A percentile compares a stretch with the other conserved stretches of the same genome.
These are phyloP conservation scores for Psilopsiagon aymara DNA, from an alignment of 2,113 vertebrate genomes.

Conservation along the genomic window DNA sequence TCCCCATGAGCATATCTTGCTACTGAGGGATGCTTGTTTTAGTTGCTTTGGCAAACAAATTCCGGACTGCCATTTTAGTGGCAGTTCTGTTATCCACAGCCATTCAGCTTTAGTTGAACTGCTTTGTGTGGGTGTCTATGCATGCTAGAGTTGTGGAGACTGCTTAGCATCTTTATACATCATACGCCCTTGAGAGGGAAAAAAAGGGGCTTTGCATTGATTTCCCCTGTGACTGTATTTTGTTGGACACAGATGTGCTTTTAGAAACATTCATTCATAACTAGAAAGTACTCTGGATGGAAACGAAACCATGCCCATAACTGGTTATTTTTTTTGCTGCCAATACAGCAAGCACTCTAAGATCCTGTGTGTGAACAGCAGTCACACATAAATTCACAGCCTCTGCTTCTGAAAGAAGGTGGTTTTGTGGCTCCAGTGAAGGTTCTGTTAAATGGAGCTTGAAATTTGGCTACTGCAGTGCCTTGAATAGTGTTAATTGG, in stretches of 20 bases:
- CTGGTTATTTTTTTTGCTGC: not conserved
- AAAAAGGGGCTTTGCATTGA: not conserved
- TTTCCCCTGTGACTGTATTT: conserved; percentile 3
- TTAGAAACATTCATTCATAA: conserved; percentile 19
- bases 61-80: not conserved
- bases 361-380: not conserved
- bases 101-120: not conserved
- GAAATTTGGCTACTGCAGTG: not conserved
- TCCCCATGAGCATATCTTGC: fast-evolving
- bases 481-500: not conserved
- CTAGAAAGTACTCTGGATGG: not conserved
- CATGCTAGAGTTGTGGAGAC: not conserved
- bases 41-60: not conserved
- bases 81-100: not conserved
- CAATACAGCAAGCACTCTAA: not conserved
- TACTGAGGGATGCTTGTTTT: not conserved
- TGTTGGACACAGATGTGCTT: not conserved
- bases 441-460: not conserved
- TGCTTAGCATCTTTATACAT: not conserved
- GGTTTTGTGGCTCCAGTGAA: not conserved
- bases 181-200: not conserved
- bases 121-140: not conserved
- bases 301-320: not conserved
- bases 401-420: conserved; percentile 1
- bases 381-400: not conserved